Evolutionary conservation across 2,888 invertebrate genomes (phyloP).

Genomic region (Drosophila dives): DNA sequence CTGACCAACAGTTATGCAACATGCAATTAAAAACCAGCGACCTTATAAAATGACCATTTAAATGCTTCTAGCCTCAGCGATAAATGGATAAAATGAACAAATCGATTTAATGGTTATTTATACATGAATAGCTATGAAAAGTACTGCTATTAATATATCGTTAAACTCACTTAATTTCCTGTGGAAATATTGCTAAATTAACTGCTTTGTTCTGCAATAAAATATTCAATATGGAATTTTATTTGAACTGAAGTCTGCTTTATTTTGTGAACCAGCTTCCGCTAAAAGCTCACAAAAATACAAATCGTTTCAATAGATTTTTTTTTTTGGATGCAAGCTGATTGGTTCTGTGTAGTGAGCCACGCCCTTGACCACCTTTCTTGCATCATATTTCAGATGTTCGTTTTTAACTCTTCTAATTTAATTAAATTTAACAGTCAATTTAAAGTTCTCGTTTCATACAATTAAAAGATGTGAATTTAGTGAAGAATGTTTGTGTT

Average conservation of each 20-base stretch:
- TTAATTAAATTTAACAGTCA: background rate
- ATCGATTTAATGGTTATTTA: constrained; percentile 39
- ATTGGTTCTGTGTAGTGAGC: background rate
- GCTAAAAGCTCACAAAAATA: background rate
- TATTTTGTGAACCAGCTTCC: background rate
- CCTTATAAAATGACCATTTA: constrained; percentile 20
- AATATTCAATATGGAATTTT: background rate
- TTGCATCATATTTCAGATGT: background rate
- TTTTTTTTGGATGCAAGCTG: background rate
- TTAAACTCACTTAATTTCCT: background rate
- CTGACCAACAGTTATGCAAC: constrained; percentile 34
- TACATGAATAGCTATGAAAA: background rate
- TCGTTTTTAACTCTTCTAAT: background rate
- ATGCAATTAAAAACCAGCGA: constrained; percentile 38
- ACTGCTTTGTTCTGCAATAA: background rate
- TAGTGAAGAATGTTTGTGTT: background rate
- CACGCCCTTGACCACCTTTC: background rate
- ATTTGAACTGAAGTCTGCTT: background rate
- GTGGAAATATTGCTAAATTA: background rate
- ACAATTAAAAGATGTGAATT: background rate
- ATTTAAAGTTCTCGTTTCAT: background rate
- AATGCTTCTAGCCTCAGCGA: constrained; percentile 17
- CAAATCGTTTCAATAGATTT: background rate
- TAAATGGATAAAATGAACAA: constrained; percentile 19
- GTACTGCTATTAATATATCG: constrained; percentile 12